Percentiles rank a stretch among this genome's conserved stretches.
Evolutionary conservation across 2,113 vertebrate genomes (phyloP).

Genomic region (Chaetura pelagica): DNA sequence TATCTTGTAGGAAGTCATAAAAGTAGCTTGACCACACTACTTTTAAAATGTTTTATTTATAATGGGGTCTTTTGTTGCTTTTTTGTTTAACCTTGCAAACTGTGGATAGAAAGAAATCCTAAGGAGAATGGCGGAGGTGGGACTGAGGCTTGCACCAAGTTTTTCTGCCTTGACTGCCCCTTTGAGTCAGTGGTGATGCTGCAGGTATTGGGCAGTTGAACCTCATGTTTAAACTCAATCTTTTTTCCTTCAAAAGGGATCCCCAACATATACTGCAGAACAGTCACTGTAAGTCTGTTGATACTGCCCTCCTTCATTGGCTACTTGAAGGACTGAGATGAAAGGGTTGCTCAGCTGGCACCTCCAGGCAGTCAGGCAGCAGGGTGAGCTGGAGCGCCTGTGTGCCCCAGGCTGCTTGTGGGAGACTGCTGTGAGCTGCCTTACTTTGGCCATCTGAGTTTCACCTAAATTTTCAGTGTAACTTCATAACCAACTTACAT

Average conservation of each 20-base stretch:
- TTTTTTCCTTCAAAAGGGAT: background rate
- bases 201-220: background rate
- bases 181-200: background rate
- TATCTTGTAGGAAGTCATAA: background rate
- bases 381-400: background rate
- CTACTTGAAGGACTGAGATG: background rate
- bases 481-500: conserved; percentile 17
- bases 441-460: background rate
- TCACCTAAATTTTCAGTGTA: conserved; percentile 17
- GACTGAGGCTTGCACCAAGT: background rate
- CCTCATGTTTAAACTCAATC: background rate
- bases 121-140: background rate
- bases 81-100: background rate
- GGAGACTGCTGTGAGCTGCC: background rate
- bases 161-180: background rate
- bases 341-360: background rate
- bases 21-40: background rate
- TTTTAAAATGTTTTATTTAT: background rate
- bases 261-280: background rate
- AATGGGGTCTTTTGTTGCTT: background rate
- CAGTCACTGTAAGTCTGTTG: background rate
- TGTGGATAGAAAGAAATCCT: background rate
- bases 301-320: background rate
- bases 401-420: background rate
- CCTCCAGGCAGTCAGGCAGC: rapidly evolving